Conservation (phyloP, 2,113 vertebrate species). For the Thalassarche chlororhynchos region DNA sequence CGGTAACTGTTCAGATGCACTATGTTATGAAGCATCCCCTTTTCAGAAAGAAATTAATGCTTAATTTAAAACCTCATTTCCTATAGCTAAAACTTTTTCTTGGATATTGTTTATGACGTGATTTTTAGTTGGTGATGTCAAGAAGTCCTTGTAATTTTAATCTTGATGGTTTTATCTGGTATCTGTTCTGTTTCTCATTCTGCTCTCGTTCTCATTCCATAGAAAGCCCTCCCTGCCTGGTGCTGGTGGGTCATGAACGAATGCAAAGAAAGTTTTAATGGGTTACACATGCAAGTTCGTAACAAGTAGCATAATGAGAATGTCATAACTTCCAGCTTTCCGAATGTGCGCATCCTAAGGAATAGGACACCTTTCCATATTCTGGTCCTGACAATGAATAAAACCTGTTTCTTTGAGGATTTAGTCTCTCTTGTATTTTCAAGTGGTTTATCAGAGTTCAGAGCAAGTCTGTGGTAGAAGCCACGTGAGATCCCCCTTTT, state of each 20-base stretch:
- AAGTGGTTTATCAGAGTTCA: background rate
- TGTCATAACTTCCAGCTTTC: background rate
- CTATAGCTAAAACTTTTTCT: background rate
- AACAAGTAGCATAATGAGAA: background rate
- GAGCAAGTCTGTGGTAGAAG: background rate
- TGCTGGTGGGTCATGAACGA: background rate
- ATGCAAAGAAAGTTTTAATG: background rate
- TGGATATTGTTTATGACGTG: background rate
- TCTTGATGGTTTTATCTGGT: background rate
- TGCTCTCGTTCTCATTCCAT: background rate
- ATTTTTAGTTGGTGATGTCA: background rate
- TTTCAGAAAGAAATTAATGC: background rate
- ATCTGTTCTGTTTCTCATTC: background rate
- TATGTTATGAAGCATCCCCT: background rate
- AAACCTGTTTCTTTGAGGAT: background rate
- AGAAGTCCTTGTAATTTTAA: background rate
- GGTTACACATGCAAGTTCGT: background rate
- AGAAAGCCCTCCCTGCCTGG: background rate
- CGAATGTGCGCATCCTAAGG: rapidly evolving
- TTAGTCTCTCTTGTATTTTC: background rate
- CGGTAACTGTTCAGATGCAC: background rate
- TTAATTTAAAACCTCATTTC: background rate
- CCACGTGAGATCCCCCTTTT: background rate
- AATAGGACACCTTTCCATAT: rapidly evolving
- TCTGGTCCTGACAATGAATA: background rate